Base-by-base conservation (phyloP, 2,888 invertebrate species). In the Phyllotreta cruciferae region DNA sequence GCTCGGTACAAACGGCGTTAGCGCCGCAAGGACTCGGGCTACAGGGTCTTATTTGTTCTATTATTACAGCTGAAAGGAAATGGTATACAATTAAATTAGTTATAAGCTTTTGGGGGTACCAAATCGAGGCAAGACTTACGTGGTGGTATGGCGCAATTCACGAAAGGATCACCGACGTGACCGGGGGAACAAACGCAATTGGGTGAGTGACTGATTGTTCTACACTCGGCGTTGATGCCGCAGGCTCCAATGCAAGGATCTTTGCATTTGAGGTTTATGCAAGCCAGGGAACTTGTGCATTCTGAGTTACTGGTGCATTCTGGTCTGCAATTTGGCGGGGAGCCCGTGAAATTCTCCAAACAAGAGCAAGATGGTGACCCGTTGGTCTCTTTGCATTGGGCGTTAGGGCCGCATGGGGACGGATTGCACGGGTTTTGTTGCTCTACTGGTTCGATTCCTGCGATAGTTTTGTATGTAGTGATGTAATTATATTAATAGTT, bases 231-330 rank as follows among this genome's bases (percentile, higher is more conserved):
- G 69, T 87, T 87, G 63, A 83, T 79, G 8, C 93, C 94, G 77
- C 95, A 95, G 0, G 89, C 84, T 62, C 89, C 90, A 0, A 83
- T 82, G 73, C 94, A 94, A 3, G 92, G 91, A 76, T 90, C 88
- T 81, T 84, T 85, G 78, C 92, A 93, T 83, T 89, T 90, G 74
- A 88, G 86, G 74, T 88, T 88, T 9, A 90, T 84, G 76, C 92
- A 93, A 44, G 91, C 90, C 75, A 86, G 81, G 73, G 89, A 85
- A 72, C 85, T 86, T 0, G 87, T 72, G 76, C 92, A 92, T 78
- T 91, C 91, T 42, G 88, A 85, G 78, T 87, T 91, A 3, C 86
- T 85, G 9, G 88, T 85, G 77, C 92, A 92, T 82, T 91, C 90
- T 3, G 90, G 90, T 71, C 87, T 83, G 75, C 90, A 90, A 66